Evolutionary conservation across 37 sponge, comb jelly and placozoan genomes (phyloP).

Genomic region (Halichondria panicea): DNA sequence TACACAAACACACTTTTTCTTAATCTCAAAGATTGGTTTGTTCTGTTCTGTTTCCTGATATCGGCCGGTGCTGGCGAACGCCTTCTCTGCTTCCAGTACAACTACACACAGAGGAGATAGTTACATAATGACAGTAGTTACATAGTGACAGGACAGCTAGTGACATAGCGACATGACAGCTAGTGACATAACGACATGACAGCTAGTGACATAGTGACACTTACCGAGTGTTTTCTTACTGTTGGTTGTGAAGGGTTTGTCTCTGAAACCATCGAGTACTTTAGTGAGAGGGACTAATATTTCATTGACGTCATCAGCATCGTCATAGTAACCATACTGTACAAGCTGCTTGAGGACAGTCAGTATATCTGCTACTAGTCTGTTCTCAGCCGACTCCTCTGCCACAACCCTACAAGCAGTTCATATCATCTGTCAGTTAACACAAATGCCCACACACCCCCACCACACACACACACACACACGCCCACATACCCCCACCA

Average conservation of each 20-base stretch:
- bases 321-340: conserved; percentile 77
- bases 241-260: conserved; percentile 38
- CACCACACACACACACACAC: too few species aligned
- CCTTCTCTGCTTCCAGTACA: too few species aligned
- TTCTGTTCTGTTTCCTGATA: conserved; percentile 26
- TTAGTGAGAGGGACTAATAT: conserved; percentile 54
- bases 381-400: conserved; percentile 9
- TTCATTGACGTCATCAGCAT: conserved; percentile 54
- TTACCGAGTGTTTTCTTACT: too few species aligned
- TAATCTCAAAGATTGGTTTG: conserved; percentile 13
- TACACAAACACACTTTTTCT: neutral
- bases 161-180: too few species aligned
- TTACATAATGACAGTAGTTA: too few species aligned
- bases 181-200: too few species aligned
- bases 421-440: too few species aligned
- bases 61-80: neutral
- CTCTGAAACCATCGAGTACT: conserved; percentile 76
- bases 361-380: conserved; percentile 42
- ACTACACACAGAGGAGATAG: too few species aligned
- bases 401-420: neutral
- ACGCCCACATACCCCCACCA: too few species aligned
- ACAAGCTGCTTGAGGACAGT: conserved; percentile 55
- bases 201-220: too few species aligned
- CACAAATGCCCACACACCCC: too few species aligned
- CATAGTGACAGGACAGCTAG: too few species aligned